These are phyloP conservation scores for Cephonodes hylas DNA, from an alignment of 2,888 invertebrate species.

Conservation along the genomic window DNA sequence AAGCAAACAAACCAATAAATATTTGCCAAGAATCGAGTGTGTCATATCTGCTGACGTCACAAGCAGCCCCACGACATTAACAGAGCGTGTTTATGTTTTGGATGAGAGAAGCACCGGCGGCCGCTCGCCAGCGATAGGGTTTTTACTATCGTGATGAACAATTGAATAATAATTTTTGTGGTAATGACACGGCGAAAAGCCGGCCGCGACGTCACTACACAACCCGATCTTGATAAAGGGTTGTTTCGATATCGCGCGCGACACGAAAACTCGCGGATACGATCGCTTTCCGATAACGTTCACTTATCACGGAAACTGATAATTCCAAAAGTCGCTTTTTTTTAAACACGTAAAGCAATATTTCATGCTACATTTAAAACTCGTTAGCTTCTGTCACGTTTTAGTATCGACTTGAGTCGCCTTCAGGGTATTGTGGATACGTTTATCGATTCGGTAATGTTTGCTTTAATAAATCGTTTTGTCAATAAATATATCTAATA, in stretches of 20 bases:
- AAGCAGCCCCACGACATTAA: neutral
- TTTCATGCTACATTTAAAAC: constrained; percentile 35
- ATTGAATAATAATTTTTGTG: constrained; percentile 67
- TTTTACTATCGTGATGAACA: constrained; percentile 49
- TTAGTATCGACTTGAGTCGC: constrained; percentile 14
- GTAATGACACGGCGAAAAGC: constrained; percentile 52
- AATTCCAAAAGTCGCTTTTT: constrained; percentile 30
- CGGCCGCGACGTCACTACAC: constrained; percentile 62
- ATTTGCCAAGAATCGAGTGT: neutral
- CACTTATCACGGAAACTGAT: constrained; percentile 59
- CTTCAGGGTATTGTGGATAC: constrained; percentile 10
- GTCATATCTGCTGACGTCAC: neutral
- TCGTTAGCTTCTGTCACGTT: neutral
- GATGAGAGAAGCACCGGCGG: constrained; percentile 1
- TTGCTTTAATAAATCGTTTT: neutral
- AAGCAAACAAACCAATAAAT: no score
- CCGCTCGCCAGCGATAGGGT: constrained; percentile 20
- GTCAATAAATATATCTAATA: no score
- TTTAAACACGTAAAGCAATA: constrained; percentile 30
- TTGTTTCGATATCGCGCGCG: constrained; percentile 53
- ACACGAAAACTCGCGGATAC: constrained; percentile 54
- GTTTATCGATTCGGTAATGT: neutral
- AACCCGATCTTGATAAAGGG: constrained; percentile 76
- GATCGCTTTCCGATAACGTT: constrained; percentile 72
- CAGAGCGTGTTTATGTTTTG: neutral